Base-by-base conservation (phyloP, 1,140 invertebrate species). In the Bombus superbus region DNA sequence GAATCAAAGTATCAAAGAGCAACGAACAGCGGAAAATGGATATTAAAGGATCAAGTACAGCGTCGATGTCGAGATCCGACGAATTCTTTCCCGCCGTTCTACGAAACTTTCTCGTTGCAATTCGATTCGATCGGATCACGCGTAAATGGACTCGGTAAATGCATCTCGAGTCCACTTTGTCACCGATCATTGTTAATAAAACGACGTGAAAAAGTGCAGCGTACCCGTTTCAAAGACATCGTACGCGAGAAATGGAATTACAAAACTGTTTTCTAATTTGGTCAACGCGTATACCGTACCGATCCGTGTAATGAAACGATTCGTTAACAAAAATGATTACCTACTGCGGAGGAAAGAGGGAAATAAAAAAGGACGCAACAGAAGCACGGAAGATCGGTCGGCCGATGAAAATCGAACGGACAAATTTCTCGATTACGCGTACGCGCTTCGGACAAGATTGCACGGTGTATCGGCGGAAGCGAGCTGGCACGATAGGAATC, bases 401-500 rank as follows among this genome's bases (percentile, higher is more conserved):
- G 22, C 0, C 8, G 71, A 72, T 71, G 38, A 38, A n/a, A 71
- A 42, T 44, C 71, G 71, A 44, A 44, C 40, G 40, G 28, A 73
- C 6, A 73, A 73, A 73, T 73, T 73, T 10, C 40, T 44, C 40
- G 71, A 72, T 44, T 44, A 44, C 40, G 42, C 13, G 22, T 38
- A 40, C 69, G 38, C 25, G 69, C 59, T 42, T 42, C 1, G 15
- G 42, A 73, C 71, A 32, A 47, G n/a, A 73, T 44, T 32, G 15
- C 10, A 44, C 42, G 15, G 72, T 53, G 18, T 22, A 22, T 53
- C 47, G 18, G 5, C 13, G 72, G 13, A 32, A 83, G 81, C 83
- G 66, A 76, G 42, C 82, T 59, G 66, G 5, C 79, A 83, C 85
- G 87, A 76, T 76, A 72, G 76, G 10, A n/a, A 78, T 57, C 87